Evolutionary conservation across 1,140 invertebrate species (phyloP).

Genomic region (Pinna nobilis): DNA sequence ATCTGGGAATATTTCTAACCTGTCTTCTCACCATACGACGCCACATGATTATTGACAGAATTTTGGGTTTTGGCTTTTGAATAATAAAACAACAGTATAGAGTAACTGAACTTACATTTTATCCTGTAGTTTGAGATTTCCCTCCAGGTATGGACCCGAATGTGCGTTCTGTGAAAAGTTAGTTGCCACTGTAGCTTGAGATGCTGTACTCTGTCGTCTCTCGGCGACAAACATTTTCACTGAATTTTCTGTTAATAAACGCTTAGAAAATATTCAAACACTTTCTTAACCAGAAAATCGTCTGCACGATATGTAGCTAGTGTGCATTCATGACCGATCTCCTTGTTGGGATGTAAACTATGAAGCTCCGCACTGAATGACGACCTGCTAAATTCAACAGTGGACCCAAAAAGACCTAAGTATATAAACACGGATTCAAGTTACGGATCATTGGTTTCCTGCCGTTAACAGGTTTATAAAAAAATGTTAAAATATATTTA

Average conservation of each 20-base stretch:
- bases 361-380: constrained; percentile 6
- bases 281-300: constrained; percentile 3
- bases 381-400: not conserved
- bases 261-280: no score
- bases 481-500: no score
- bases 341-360: constrained; percentile 27
- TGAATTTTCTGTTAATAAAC: no score
- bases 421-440: no score
- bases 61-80: no score
- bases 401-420: no score
- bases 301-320: constrained; percentile 5
- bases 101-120: constrained; percentile 61
- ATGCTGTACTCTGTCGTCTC: constrained; percentile 14
- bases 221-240: constrained; percentile 6
- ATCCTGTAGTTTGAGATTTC: constrained; percentile 57
- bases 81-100: no score
- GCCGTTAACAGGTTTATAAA: no score
- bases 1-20: no score
- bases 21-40: no score
- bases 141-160: constrained; percentile 58
- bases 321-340: not conserved
- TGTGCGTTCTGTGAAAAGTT: constrained; percentile 26
- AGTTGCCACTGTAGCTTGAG: not conserved
- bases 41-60: no score
- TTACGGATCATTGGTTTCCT: no score